Evolutionary conservation across 53 echinoderm and acorn worm genomes (phyloP).

Genomic region (Pentamera pediparva): DNA sequence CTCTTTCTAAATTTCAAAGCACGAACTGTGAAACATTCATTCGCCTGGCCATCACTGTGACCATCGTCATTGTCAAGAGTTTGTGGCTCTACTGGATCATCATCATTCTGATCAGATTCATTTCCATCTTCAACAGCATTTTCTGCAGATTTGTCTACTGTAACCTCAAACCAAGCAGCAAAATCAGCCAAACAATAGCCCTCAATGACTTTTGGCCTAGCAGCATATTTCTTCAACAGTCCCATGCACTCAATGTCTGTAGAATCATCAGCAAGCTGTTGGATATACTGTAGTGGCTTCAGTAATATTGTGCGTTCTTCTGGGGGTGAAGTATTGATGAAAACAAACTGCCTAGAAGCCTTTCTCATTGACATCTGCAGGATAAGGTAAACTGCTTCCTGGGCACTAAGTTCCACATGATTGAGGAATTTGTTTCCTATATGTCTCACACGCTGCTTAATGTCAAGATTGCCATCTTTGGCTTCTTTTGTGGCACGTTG

Average conservation of each 20-base stretch:
- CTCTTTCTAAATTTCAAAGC: too few relatives aligned
- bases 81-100: too few relatives aligned
- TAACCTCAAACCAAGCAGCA: constrained; percentile 27
- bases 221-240: constrained; percentile 33
- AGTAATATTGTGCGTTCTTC: constrained; percentile 44
- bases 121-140: too few relatives aligned
- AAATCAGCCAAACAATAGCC: constrained; percentile 46
- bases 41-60: too few relatives aligned
- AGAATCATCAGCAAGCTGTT: constrained; percentile 45
- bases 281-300: constrained; percentile 23
- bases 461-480: constrained; percentile 34
- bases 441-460: constrained; percentile 26
- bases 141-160: too few relatives aligned
- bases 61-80: too few relatives aligned
- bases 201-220: constrained; percentile 32
- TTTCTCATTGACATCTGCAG: constrained; percentile 43
- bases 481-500: constrained; percentile 45
- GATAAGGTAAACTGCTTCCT: constrained; percentile 44
- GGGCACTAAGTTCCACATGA: constrained; percentile 51
- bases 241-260: constrained; percentile 44
- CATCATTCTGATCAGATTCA: too few relatives aligned
- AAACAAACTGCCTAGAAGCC: constrained; percentile 38
- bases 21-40: too few relatives aligned
- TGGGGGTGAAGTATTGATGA: constrained; percentile 40
- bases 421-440: constrained; percentile 55